Evolutionary conservation across 2,113 vertebrate species (phyloP).

Genomic region (Eupsittula cactorum): DNA sequence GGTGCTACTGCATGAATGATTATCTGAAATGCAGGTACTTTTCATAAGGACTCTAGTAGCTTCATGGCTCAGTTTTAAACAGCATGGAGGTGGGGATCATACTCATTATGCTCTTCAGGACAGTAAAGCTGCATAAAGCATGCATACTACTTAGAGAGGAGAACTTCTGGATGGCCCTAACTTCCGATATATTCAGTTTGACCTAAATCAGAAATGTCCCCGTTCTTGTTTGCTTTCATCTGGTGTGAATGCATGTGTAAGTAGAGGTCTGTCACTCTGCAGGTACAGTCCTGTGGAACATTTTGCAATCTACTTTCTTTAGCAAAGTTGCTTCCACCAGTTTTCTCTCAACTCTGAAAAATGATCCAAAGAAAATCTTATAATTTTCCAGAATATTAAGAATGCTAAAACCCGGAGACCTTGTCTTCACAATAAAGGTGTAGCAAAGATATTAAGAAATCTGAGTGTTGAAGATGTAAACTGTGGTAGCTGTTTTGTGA

Average conservation of each 20-base stretch:
- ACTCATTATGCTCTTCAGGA: background rate
- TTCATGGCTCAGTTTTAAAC: background rate
- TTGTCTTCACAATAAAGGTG: background rate
- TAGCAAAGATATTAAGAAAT: background rate
- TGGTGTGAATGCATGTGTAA: rapidly evolving
- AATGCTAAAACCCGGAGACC: background rate
- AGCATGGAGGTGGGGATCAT: background rate
- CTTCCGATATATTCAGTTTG: background rate
- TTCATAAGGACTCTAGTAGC: background rate
- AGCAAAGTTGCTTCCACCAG: background rate
- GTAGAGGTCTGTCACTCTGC: background rate
- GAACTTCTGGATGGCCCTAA: background rate
- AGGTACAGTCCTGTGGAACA: rapidly evolving
- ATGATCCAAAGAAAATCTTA: background rate
- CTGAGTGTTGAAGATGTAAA: background rate
- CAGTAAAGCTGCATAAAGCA: background rate
- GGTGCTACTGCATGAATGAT: background rate
- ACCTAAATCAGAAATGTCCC: background rate
- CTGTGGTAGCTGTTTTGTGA: background rate
- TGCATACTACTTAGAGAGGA: background rate
- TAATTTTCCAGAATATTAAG: background rate
- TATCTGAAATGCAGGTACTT: background rate
- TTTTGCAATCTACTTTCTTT: background rate
- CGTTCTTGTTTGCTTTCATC: background rate
- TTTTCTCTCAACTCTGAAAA: background rate